A percentile compares a stretch with the other conserved stretches of the same genome.
Evolutionary conservation across 2,888 invertebrate species (phyloP).

Genomic region (Phanerotoma sp.): DNA sequence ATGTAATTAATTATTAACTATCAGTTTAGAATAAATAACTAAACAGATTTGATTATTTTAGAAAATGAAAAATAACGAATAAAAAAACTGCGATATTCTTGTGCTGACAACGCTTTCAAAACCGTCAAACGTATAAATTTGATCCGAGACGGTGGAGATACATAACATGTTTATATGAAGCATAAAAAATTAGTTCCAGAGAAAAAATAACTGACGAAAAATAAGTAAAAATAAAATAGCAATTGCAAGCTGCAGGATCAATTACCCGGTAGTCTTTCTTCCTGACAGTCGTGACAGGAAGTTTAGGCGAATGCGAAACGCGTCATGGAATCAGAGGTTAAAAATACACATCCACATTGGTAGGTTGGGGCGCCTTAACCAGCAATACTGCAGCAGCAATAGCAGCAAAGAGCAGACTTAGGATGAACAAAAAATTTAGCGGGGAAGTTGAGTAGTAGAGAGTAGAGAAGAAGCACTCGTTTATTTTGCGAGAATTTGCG

Average conservation of each 20-base stretch:
- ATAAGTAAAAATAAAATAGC: not conserved
- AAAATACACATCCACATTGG: conserved; percentile 35
- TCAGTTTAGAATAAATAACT: too few relatives aligned
- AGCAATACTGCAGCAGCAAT: not conserved
- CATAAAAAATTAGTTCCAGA: too few relatives aligned
- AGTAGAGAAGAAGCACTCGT: conserved; percentile 32
- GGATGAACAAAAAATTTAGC: conserved; percentile 4
- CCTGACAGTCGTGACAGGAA: conserved; percentile 43
- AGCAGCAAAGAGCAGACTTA: not conserved
- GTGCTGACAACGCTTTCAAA: too few relatives aligned
- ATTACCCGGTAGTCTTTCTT: conserved; percentile 28
- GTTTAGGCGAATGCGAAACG: conserved; percentile 37
- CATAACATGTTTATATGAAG: too few relatives aligned
- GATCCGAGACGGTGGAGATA: too few relatives aligned
- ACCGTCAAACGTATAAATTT: too few relatives aligned
- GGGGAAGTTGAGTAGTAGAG: conserved; percentile 21
- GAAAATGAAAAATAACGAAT: too few relatives aligned
- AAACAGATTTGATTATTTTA: too few relatives aligned
- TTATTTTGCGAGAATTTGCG: conserved; percentile 51
- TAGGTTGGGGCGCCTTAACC: conserved; percentile 5
- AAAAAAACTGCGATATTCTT: too few relatives aligned
- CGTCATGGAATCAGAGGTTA: conserved; percentile 42
- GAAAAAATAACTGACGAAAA: not conserved
- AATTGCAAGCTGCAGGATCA: conserved; percentile 4
- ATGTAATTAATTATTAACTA: too few relatives aligned